Evolutionary conservation across 2,113 vertebrate genomes (phyloP), one percentile per base, ranked within the genome.

Genomic region (Takifugu bimaculatus): DNA sequence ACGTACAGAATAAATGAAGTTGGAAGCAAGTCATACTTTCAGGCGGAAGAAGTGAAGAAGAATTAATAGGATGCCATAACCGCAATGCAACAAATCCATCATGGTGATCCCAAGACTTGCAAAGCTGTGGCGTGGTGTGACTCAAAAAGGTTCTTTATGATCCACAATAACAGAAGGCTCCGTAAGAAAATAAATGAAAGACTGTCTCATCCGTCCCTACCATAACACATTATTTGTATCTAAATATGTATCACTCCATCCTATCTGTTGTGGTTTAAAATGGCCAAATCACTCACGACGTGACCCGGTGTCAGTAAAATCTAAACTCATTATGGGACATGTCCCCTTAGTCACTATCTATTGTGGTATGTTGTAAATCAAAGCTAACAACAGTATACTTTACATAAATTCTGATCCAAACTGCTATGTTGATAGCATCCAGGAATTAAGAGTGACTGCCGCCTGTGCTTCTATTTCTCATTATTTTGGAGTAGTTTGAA

Each of bases 251-350:
- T 35, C 32, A 43, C 29, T 48, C 74, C 58, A 60, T 20, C 20
- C 20, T 20, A 20, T 20, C 20, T 48, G 25, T 51, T 47, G 20
- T 20, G 35, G 32, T 65, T 54, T 42, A 54, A 27, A 25, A 72
- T 44, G 26, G 48, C 49, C 60, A 32, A 60, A 45, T 53, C 70
- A 13, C 51, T 61, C 62, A 61, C 68, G 65, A 77, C 73, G 68
- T 85, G 83, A 85, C 74, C 82, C 77, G 75, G 62, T 85, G 80
- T 76, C 75, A 81, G 80, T 78, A 83, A 82, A 85, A 85, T 74
- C 74, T 77, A 53, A 74, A 58, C 70, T 85, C 78, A 87, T 87
- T 56, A 29, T 50, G 79, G 85, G 86, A 80, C 49, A 65, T 14
- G 42, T 54, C 68, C 80, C 77, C 73, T 86, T 81, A 86, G 74